Evolutionary conservation across 1,140 invertebrate genomes (phyloP), one percentile per base, ranked within the genome.

Genomic region (Danaus plexippus): DNA sequence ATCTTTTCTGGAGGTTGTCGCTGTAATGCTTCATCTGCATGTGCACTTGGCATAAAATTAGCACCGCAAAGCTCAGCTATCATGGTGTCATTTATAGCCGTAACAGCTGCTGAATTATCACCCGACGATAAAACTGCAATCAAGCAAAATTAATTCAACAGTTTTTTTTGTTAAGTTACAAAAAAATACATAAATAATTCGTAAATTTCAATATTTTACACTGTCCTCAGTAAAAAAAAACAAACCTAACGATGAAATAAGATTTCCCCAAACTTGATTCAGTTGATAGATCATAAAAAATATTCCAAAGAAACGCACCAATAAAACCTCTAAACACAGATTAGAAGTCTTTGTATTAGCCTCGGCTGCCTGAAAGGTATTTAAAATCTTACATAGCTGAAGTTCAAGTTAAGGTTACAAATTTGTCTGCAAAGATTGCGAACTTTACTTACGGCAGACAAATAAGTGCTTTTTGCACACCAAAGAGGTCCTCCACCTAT

Each of bases 251-350:
- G 96, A 98, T 18, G 96, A 97, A 50, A 98, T 96, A 1, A 97
- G 88, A 80, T 98, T 98, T 2, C 96, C 96, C 94, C 95, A 94
- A 32, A 97, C 93, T 85, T 96, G 94, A 0, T 95, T 93, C 76
- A 95, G 91, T 84, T 98, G 97, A 75, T 97, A 97, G 63, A 97
- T 85, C 92, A 96, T 94, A 85, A 97, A 97, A 86, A 97, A 97
- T 4, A 96, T 85, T 1, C 96, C 95, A 63, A 97, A 95, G 77
- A 97, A 96, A 55, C 93, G 88, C 9, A 93, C 92, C 10, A 96
- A 91, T 9, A 95, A 84, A 1, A 92, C 89, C 55, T 95, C 93
- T 1, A 90, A 82, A 4, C 88, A 79, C 2, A 93, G 87, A 0
- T 91, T 91, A 0, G 91, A 91, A 47, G 93, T 70, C 61, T 89